Base-by-base conservation (phyloP, 2,888 invertebrate species). In the Latrodectus hesperus region DNA sequence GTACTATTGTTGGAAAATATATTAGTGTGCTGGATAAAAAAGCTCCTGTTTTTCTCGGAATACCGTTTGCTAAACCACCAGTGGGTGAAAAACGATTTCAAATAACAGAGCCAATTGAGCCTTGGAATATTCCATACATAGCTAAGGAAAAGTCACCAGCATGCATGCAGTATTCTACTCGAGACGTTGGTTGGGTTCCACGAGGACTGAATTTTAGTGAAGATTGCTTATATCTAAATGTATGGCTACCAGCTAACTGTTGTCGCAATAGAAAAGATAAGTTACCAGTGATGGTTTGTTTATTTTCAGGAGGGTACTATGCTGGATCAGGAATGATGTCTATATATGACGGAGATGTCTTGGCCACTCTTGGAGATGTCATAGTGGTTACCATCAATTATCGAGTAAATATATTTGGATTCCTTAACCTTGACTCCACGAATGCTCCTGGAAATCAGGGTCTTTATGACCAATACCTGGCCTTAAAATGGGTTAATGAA, bases 141-240 rank as follows among this genome's bases (percentile, higher is more conserved):
- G 89, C 90, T 9, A 67, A 78, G 9, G 51, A 83, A 65, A 89
- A 88, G 38, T 87, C 77, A 8, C 83, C 90, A 16, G 88, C 90
- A 9, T 91, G 91, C 89, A 81, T 90, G 64, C 91, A 91, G 72
- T 90, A 89, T 26, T 81, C 84, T 14, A 91, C 90, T 76, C 17
- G 89, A 64, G 55, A 79, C 0, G 84, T 89, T 77, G 84, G 89
- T 4, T 38, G 38, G 38, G 81, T 91, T 12, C 51, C 77, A 8
- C 84, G 84, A 22, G 67, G 60, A 49, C 52, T 72, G 16, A 11
- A n/a, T 10, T 10, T 72, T n/a, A 73, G 49, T 55, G 97, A 97
- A 92, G 95, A 97, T 92, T 97, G 97, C 90, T 93, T 97, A 65
- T 96, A 95, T 22, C 92, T 97, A 14, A 97, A 97, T 91, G 94